Percentiles rank a stretch among this genome's conserved stretches.
These are phyloP conservation scores for Microplitis deprimator DNA, from an alignment of 2,888 invertebrate species.

Conservation along the genomic window DNA sequence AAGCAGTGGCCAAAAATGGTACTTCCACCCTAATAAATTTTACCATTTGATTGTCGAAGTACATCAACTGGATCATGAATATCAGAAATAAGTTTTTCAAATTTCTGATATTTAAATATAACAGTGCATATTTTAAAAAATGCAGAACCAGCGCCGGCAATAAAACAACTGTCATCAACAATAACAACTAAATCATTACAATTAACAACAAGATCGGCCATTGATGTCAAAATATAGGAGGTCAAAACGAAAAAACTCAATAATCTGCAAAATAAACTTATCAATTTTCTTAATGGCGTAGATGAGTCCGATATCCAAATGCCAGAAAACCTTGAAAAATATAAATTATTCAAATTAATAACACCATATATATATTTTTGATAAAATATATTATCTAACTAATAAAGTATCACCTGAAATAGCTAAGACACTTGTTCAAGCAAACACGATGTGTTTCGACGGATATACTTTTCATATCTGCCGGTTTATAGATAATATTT, in stretches of 20 bases:
- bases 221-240: not conserved
- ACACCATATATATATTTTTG: too few species aligned
- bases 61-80: not conserved
- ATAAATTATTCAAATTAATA: not conserved
- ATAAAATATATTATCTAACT: not conserved
- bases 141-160: not conserved
- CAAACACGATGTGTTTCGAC: not conserved
- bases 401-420: not conserved
- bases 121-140: not conserved
- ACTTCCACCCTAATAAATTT: not conserved
- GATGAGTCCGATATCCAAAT: not conserved
- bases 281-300: not conserved
- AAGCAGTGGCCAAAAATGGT: not conserved
- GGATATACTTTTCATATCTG: not conserved
- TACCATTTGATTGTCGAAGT: not conserved
- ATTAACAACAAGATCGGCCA: not conserved
- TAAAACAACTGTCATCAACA: not conserved
- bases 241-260: not conserved
- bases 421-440: not conserved
- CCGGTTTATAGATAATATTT: not conserved
- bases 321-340: not conserved
- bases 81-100: not conserved
- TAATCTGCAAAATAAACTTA: not conserved
- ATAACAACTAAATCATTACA: not conserved
- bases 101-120: not conserved